Evolutionary conservation across 2,113 vertebrate genomes (phyloP).

Genomic region (Pan troglodytes): NHGRI_mPanTro3-v2.1_pri NC_072410.2:76096501-76097000

Average conservation of each 20-base stretch:
- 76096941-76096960: neutral
- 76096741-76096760: neutral
- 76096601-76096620: neutral
- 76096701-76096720: neutral
- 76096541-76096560: slow-evolving; percentile 9
- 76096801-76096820: neutral
- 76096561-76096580: neutral
- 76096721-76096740: neutral
- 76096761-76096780: neutral
- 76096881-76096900: neutral
- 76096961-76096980: slow-evolving; percentile 17
- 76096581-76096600: no score
- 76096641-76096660: neutral
- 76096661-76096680: neutral
- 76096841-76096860: neutral
- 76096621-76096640: neutral
- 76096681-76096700: neutral
- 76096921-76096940: neutral
- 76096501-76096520: slow-evolving; percentile 7
- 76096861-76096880: slow-evolving; percentile 9
- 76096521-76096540: slow-evolving; percentile 7
- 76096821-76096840: neutral
- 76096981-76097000: neutral
- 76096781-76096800: neutral
- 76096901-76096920: neutral